A percentile compares a stretch with the other conserved stretches of the same genome.
Evolutionary conservation across 2,797 vertebrate genomes (phyloP).

Genomic region (Pagetopsis macropterus): DNA sequence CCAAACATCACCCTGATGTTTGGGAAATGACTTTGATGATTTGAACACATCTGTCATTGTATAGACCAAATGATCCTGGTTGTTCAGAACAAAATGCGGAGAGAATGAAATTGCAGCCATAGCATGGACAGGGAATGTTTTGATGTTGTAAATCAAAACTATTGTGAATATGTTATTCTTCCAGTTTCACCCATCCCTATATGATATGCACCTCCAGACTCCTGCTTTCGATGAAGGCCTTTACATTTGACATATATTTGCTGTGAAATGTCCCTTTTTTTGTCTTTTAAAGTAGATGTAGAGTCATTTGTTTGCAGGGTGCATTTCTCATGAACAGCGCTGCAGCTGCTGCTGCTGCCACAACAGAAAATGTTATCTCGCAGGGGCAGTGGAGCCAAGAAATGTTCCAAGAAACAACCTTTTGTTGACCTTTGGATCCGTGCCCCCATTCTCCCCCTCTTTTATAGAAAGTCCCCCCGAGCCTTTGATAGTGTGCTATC

Average conservation of each 20-base stretch:
- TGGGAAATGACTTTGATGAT: neutral
- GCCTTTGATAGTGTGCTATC: conserved; percentile 41
- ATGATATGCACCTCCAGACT: neutral
- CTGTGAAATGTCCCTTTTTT: neutral
- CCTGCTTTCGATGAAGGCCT: conserved; percentile 8
- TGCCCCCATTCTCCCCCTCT: conserved; percentile 36
- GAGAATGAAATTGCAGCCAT: neutral
- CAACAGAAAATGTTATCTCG: conserved; percentile 47
- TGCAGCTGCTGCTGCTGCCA: conserved; percentile 41
- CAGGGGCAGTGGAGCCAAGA: conserved; percentile 32
- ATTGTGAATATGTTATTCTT: neutral
- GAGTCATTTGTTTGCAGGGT: conserved; percentile 46
- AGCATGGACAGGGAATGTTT: neutral
- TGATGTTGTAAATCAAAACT: neutral
- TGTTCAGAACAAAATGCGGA: neutral
- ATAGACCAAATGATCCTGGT: neutral
- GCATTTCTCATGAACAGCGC: conserved; percentile 39
- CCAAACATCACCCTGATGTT: neutral
- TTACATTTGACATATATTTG: conserved; percentile 14
- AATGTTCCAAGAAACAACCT: conserved; percentile 41
- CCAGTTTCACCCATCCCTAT: neutral
- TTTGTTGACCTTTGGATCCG: conserved; percentile 58
- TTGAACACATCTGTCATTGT: neutral
- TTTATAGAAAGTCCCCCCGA: conserved; percentile 36
- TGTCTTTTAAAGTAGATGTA: conserved; percentile 11